Conservation (phyloP, 2,797 vertebrate genomes). For the Hippopotamyrus pictus region DNA sequence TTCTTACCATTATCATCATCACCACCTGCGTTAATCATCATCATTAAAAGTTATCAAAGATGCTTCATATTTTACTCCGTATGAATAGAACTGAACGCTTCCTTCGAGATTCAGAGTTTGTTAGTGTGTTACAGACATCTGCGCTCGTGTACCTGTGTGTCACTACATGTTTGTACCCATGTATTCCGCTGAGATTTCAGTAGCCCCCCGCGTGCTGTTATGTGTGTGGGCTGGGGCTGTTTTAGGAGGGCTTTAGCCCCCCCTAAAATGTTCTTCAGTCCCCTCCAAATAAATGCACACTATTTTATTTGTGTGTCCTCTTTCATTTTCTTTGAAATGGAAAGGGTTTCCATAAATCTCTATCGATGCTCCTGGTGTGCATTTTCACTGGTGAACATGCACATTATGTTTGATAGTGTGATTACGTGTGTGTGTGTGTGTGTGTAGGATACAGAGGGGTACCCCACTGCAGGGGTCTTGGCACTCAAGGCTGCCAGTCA, state of each 20-base stretch:
- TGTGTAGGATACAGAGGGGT: background rate
- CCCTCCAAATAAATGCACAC: background rate
- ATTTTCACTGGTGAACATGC: background rate
- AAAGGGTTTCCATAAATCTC: background rate
- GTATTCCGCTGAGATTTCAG: background rate
- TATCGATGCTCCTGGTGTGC: background rate
- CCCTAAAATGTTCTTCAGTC: background rate
- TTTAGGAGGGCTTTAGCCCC: background rate
- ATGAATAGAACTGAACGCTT: background rate
- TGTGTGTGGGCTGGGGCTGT: background rate
- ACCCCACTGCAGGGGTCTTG: background rate
- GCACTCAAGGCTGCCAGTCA: background rate
- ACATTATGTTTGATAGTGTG: background rate
- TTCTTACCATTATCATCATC: background rate
- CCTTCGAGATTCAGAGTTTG: background rate
- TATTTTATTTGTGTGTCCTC: background rate
- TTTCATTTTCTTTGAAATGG: background rate
- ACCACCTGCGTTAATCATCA: slow-evolving; percentile 10
- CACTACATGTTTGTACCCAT: background rate
- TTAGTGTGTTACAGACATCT: background rate
- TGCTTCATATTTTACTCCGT: background rate
- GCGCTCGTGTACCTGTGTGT: slow-evolving; percentile 3
- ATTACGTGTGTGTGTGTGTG: background rate
- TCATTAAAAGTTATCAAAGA: slow-evolving; percentile 17
- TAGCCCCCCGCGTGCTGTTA: too few species aligned